Conservation (phyloP, 64 coral and sea anemone species). For the Montipora sp. region DNA sequence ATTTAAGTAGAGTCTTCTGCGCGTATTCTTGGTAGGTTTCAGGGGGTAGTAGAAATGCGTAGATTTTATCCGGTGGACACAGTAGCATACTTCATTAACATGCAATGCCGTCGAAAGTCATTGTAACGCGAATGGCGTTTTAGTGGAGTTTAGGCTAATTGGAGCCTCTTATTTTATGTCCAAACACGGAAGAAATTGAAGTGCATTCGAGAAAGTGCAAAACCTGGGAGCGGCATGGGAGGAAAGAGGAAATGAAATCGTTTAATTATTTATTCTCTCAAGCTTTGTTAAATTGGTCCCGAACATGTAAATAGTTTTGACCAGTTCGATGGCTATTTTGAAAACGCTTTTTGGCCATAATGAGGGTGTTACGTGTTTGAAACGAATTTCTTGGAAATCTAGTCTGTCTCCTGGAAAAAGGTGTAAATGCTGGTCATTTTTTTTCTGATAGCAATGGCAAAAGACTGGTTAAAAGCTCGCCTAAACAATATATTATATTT, state of each 20-base stretch:
- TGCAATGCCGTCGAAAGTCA: no score
- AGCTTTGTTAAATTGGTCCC: not conserved
- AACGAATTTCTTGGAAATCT: not conserved
- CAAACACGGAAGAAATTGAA: not conserved
- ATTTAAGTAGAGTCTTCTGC: no score
- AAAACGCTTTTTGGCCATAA: not conserved
- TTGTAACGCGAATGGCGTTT: no score
- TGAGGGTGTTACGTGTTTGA: not conserved
- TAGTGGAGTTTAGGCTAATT: no score
- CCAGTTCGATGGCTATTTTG: not conserved
- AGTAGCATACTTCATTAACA: no score
- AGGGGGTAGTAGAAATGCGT: no score
- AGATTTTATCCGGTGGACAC: no score
- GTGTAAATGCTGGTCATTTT: not conserved
- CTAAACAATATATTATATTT: no score
- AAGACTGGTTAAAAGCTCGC: no score
- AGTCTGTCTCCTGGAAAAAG: not conserved
- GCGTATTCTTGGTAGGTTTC: no score
- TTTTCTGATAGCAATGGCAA: not conserved
- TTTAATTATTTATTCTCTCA: not conserved
- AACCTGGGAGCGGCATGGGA: not conserved
- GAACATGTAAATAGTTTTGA: not conserved
- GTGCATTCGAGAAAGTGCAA: not conserved
- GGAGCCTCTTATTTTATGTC: no score
- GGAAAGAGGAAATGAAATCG: not conserved